Conservation (phyloP, 2,888 invertebrate species). For the Meteorus colon region DNA sequence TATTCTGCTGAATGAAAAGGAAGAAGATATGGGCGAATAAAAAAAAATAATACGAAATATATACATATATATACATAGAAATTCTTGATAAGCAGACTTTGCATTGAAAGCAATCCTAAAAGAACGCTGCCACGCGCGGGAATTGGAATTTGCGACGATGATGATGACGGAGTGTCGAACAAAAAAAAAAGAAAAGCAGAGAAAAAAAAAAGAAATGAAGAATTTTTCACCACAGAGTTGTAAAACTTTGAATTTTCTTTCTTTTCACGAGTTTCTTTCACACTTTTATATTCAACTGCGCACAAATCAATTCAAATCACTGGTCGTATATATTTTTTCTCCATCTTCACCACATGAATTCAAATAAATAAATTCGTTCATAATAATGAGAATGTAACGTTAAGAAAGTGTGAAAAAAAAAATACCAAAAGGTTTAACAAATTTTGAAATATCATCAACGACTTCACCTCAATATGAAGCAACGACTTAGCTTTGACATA, state of each 20-base stretch:
- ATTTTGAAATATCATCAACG: no score
- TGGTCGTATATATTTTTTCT: slow-evolving; percentile 6
- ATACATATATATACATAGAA: neutral
- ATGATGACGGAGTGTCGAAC: slow-evolving; percentile 3
- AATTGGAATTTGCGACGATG: neutral
- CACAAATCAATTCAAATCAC: slow-evolving; percentile 58
- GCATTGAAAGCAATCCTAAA: neutral
- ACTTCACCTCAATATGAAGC: no score
- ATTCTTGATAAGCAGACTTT: neutral
- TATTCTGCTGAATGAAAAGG: slow-evolving; percentile 16
- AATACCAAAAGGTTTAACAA: neutral
- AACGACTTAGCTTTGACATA: neutral
- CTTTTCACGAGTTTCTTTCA: slow-evolving; percentile 17
- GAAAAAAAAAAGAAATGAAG: slow-evolving; percentile 34
- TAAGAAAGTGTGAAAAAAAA: neutral
- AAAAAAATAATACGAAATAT: slow-evolving; percentile 1
- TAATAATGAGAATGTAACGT: neutral
- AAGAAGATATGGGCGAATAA: neutral
- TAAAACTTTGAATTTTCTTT: slow-evolving; percentile 54
- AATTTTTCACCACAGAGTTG: slow-evolving; percentile 49
- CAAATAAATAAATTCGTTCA: neutral
- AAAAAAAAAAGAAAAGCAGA: neutral
- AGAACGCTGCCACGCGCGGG: neutral
- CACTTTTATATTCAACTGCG: slow-evolving; percentile 47
- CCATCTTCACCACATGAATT: no score